Evolutionary conservation across 2,113 vertebrate genomes (phyloP), one percentile per base, ranked within the genome.

Genomic region (Carassius gibelio): DNA sequence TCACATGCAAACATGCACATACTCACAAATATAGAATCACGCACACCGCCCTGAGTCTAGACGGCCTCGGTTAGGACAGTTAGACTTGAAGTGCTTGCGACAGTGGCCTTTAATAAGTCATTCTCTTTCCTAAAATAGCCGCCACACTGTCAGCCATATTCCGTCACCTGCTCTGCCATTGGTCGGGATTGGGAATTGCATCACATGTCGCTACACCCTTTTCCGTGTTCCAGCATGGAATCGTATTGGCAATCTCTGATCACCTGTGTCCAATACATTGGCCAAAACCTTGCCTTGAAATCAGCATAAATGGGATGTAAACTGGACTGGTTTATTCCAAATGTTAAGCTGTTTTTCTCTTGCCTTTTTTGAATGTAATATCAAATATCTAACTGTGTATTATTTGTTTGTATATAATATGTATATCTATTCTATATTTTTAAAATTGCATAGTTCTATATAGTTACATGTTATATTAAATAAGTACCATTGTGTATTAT

Each of bases 81-180:
- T 55, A 88, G 7, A 19, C 83, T 87, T 36, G 23, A 81, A 91
- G 82, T 81, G 84, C 82, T 86, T 90, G 85, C 88, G 89, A 92
- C 87, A 90, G 93, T 89, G 91, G 74, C 19, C 90, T 95, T 94
- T 92, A 94, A 94, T 94, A 94, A 95, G 89, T 94, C 90, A 94
- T 92, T 84, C 21, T 5, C 77, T 76, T 71, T 82, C 90, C 78
- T 5, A 84, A 91, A 94, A 94, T 94, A 93, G 93, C 90, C 2
- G 42, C 10, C 45, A 38, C 64, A 59, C 57, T 23, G 72, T 83
- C 74, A 77, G 50, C 48, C 42, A 50, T 5, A 19, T 77, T 52
- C 68, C 19, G 15, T 68, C 11, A 52, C 8, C 50, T 62, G 4
- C 10, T 48, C 7, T 23, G 57, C 34, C 48, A 8, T 8, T 55